phyloP scores from a whole-genome alignment of 1,140 invertebrate species.

The Periplaneta americana region DNA sequence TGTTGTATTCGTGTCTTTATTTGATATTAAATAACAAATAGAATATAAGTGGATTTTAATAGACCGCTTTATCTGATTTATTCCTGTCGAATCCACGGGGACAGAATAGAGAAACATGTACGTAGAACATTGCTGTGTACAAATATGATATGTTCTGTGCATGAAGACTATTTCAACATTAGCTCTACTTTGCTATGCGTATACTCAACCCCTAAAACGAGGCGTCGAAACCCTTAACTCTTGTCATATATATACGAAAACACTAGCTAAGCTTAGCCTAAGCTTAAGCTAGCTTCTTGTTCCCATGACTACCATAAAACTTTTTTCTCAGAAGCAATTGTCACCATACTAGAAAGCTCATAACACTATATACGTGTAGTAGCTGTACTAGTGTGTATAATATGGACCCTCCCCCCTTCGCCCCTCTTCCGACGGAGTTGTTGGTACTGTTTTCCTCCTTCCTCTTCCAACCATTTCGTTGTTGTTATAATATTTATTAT shows the following conservation, averaged over 20 bases:
- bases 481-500: constrained; percentile 40
- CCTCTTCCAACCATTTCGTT: constrained; percentile 15
- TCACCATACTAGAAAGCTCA: constrained; percentile 30
- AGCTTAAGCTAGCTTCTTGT: background rate
- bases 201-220: constrained; percentile 21
- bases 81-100: too few relatives aligned
- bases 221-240: constrained; percentile 9
- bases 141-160: background rate
- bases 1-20: too few relatives aligned
- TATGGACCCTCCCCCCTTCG: background rate
- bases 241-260: background rate
- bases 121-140: background rate
- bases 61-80: too few relatives aligned
- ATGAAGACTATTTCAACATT: constrained; percentile 18
- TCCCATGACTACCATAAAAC: constrained; percentile 33
- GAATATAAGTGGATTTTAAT: too few relatives aligned
- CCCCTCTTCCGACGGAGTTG: background rate
- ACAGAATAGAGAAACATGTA: too few relatives aligned
- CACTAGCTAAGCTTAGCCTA: background rate
- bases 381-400: constrained; percentile 9
- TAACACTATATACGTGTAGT: constrained; percentile 10
- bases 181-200: constrained; percentile 22
- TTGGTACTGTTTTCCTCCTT: background rate
- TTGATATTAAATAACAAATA: too few relatives aligned
- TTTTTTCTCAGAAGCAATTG: constrained; percentile 37